Evolutionary conservation across 2,888 invertebrate species (phyloP), one percentile per base, ranked within the genome.

Genomic region (Itoplectis maculator): DNA sequence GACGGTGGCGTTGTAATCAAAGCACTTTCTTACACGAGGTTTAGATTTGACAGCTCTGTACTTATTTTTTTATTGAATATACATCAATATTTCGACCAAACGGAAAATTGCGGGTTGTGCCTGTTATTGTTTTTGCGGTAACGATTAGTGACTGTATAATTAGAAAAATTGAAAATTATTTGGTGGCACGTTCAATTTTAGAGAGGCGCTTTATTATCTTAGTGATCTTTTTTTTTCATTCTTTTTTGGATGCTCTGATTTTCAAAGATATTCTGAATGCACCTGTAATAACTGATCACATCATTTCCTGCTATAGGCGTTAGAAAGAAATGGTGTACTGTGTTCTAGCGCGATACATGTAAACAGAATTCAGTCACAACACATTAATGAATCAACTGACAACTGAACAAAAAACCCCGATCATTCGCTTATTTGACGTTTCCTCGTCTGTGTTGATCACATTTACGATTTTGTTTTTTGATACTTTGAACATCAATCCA

Each of bases 11-110:
- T 9, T 59, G 35, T 13, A 35, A 59, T 35, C 56, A 29, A 59
- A 35, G 7, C 35, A 13, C 11, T 6, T 8, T 7, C n/a, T 35
- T 13, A 56, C 56, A 29, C 7, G 11, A 35, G 35, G n/a, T 35
- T 35, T 6, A 1, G 7, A 35, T 8, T 56, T 35, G 56, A 59
- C 35, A 59, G 56, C n/a, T 59, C 2, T 59, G 56, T 7, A 59
- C 56, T 29, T 29, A 56, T 56, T 56, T 7, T n/a, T 54, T n/a
- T n/a, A 54, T 54, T 54, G 20, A 54, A 54, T 54, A 54, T 7
- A 11, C 54, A 2, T 56, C 56, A 13, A 29, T 13, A 11, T 29
- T 29, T 29, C 29, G 5, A 0, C 13, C 54, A 20, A 29, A 13
- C 11, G 56, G 13, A 56, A 29, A 29, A 56, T 13, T 29, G 54